Evolutionary conservation across 2,113 vertebrate genomes (phyloP), one percentile per base, ranked within the genome.

Genomic region (Pachypanchax playfairii): DNA sequence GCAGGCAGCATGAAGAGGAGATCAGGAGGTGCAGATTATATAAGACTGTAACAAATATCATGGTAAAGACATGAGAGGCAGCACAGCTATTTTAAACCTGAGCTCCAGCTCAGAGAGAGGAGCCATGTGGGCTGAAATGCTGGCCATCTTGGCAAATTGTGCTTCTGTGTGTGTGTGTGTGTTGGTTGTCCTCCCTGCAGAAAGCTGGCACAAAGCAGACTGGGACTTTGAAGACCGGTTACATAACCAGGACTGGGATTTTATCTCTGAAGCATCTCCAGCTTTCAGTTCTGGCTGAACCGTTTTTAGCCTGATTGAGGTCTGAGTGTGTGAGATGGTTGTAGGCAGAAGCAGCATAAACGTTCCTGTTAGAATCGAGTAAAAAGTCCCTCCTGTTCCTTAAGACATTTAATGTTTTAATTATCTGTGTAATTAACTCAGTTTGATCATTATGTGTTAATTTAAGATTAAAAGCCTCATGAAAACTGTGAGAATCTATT

Each of bases 1-100:
- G 53, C 73, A 69, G 53, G n/a, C 52, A 65, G 75, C 76, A 63
- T 73, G 69, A 82, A 83, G 63, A 76, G 79, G 55, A 81, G 83
- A 82, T 82, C 82, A 73, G 72, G 72, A 87, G 77, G 69, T 74
- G 70, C n/a, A 4, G 49, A 74, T 91, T 91, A 90, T 54, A 71
- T 87, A 91, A 91, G 63, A 76, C 70, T 66, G 54, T 71, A 66
- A 75, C 85, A 80, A 63, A 82, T 66, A 82, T 85, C 43, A 72
- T 75, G 78, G 56, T 76, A 59, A 75, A 81, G 57, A 71, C 64
- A 66, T 68, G 68, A 66, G 70, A 82, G 75, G 60, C 70, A 80
- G 70, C 20, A 0, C 36, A 79, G 66, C 80, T 87, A 88, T 88
- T 88, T 87, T 84, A 84, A 83, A 82, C 77, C 73, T n/a, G 25